Conservation (phyloP, 2,113 vertebrate species). For the Pongo pygmaeus region DNA sequence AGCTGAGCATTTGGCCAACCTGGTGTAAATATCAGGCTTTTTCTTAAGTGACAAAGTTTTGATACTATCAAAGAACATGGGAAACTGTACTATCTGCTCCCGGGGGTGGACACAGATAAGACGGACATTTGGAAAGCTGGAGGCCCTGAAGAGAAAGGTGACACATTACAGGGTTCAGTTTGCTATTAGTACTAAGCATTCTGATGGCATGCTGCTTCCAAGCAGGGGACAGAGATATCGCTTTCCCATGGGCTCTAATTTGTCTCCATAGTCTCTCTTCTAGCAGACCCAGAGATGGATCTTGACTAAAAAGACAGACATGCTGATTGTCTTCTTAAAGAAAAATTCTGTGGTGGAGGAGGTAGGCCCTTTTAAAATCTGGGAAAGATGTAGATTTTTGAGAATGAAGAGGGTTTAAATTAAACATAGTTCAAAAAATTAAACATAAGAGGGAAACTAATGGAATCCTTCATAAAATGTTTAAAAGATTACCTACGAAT, state of each 20-base stretch:
- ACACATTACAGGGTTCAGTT: not conserved
- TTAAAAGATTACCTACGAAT: not conserved
- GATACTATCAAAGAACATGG: not conserved
- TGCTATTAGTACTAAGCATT: not conserved
- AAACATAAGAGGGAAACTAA: not conserved
- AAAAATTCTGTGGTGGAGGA: not conserved
- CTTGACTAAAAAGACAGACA: not conserved
- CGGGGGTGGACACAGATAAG: conserved; percentile 41
- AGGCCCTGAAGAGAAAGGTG: not conserved
- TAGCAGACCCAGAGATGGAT: not conserved
- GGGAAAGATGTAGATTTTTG: not conserved
- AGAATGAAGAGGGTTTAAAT: not conserved
- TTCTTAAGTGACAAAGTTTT: conserved; percentile 11
- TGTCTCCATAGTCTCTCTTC: not conserved
- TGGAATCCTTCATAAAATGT: not conserved
- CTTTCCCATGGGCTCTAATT: not conserved
- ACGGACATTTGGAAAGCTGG: conserved; percentile 15
- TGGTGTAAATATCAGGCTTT: conserved; percentile 20
- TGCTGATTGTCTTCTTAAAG: not conserved
- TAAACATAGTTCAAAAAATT: not conserved
- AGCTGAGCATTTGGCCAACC: not conserved
- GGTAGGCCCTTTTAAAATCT: not conserved
- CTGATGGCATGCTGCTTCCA: not conserved
- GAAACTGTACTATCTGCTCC: not conserved
- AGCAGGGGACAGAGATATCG: not conserved